Percentiles rank a stretch among this genome's conserved stretches.
phyloP scores from a whole-genome alignment of 2,113 vertebrate species.

The Protobothrops mucrosquamatus region DNA sequence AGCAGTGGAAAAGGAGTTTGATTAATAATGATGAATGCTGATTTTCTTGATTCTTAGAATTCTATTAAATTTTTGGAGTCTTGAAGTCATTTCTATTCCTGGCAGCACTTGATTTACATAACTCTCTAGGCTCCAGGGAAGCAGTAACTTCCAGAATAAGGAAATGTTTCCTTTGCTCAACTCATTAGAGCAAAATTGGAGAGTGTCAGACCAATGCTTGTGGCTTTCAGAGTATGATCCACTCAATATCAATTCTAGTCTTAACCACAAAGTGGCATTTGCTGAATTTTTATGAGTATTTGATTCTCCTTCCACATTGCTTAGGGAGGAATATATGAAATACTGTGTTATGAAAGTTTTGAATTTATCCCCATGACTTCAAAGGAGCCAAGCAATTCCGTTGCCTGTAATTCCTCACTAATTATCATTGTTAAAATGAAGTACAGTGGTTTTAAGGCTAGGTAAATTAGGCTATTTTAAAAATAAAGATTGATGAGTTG shows the following conservation, averaged over 20 bases:
- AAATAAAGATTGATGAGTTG: neutral
- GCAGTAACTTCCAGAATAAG: neutral
- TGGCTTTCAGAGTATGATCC: neutral
- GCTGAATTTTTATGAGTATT: neutral
- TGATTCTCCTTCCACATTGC: neutral
- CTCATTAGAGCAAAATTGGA: neutral
- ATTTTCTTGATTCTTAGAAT: constrained; percentile 15
- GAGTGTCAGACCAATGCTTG: neutral
- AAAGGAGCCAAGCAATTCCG: neutral
- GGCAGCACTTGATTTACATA: neutral
- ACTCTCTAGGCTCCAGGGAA: fast-evolving
- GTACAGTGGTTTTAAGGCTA: neutral
- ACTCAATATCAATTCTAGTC: neutral
- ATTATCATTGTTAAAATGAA: neutral
- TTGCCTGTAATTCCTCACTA: neutral
- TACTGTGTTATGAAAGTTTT: neutral
- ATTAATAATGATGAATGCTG: neutral
- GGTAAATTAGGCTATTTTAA: neutral
- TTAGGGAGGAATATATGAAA: neutral
- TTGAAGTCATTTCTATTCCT: neutral
- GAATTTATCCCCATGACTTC: neutral
- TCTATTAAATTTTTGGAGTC: constrained; percentile 2
- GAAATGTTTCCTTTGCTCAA: neutral
- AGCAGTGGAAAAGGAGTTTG: neutral
- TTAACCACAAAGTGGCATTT: neutral